A percentile compares a stretch with the other conserved stretches of the same genome.
phyloP scores from a whole-genome alignment of 2,888 invertebrate species.

The Caenorhabditis doughertyi region DNA sequence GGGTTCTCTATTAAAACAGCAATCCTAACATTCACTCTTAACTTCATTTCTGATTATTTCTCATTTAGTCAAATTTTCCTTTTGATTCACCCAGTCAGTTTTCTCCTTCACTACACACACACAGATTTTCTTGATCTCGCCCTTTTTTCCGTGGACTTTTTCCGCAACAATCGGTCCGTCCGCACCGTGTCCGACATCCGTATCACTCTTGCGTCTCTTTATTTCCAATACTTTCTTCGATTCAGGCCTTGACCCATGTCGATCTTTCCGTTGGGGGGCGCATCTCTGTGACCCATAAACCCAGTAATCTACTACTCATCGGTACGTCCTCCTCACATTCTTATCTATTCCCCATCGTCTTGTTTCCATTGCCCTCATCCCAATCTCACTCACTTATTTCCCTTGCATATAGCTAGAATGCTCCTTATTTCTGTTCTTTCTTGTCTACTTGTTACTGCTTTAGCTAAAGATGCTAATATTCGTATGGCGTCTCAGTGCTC shows the following conservation, averaged over 20 bases:
- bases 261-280: constrained; percentile 45
- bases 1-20: too few relatives aligned
- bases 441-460: constrained; percentile 34
- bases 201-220: constrained; percentile 46
- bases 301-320: constrained; percentile 58
- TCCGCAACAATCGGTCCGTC: constrained; percentile 60
- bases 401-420: constrained; percentile 27
- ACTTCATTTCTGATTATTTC: background rate
- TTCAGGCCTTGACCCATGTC: constrained; percentile 58
- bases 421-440: constrained; percentile 46
- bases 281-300: constrained; percentile 61
- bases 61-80: background rate
- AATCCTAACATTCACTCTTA: background rate
- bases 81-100: constrained; percentile 4
- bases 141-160: constrained; percentile 62
- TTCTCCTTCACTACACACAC: constrained; percentile 31
- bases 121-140: constrained; percentile 30
- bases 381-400: constrained; percentile 24
- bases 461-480: constrained; percentile 44
- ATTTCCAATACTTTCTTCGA: constrained; percentile 18
- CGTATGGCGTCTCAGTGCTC: constrained; percentile 75
- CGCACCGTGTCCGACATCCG: constrained; percentile 64
- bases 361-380: constrained; percentile 8
- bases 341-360: constrained; percentile 42
- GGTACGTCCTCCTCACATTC: constrained; percentile 56